These are phyloP conservation scores for Rhagonycha fulva DNA, from an alignment of 2,888 invertebrate genomes.

Conservation along the genomic window DNA sequence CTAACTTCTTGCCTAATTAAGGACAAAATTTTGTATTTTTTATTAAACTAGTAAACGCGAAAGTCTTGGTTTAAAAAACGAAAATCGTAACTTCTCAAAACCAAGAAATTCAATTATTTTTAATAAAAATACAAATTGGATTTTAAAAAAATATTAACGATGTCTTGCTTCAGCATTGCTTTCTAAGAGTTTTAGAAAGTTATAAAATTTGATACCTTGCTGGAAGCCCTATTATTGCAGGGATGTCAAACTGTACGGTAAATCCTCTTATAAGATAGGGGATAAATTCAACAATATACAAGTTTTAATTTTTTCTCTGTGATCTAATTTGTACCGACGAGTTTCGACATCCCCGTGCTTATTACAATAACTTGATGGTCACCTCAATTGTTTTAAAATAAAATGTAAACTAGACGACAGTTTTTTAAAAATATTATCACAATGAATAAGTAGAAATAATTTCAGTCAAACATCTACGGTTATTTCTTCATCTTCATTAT, in stretches of 20 bases:
- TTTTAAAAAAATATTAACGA: not conserved
- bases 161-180: not conserved
- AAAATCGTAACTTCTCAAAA: not conserved
- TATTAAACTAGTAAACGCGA: not conserved
- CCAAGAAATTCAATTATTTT: not conserved
- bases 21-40: not conserved
- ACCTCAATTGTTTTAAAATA: not conserved
- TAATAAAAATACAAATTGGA: not conserved
- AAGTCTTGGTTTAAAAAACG: not conserved
- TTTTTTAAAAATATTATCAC: not conserved
- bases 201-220: not conserved
- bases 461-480: constrained; percentile 47
- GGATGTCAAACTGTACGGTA: too few species aligned
- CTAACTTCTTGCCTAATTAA: not conserved
- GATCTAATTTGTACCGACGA: too few species aligned
- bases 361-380: not conserved
- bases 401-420: not conserved
- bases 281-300: too few species aligned
- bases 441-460: not conserved
- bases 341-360: too few species aligned
- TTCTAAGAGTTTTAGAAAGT: not conserved
- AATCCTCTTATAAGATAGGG: too few species aligned
- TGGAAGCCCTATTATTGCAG: not conserved
- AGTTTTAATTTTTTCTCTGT: too few species aligned
- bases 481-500: constrained; percentile 48